phyloP scores from a whole-genome alignment of 2,113 vertebrate genomes.

The Protobothrops mucrosquamatus region DNA sequence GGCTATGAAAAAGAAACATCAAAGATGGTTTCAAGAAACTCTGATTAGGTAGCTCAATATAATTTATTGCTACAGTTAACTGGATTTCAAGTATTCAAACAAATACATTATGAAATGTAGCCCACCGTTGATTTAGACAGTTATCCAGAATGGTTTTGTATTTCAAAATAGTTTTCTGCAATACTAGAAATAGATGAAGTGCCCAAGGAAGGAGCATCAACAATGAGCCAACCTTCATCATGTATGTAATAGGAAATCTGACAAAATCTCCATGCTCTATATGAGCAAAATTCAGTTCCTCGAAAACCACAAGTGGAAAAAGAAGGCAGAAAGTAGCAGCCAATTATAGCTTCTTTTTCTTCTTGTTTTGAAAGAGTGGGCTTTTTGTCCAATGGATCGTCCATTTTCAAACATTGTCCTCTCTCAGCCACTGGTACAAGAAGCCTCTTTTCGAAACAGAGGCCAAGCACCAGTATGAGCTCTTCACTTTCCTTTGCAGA shows the following conservation, averaged over 20 bases:
- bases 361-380: not conserved
- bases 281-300: not conserved
- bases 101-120: not conserved
- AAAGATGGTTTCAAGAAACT: not conserved
- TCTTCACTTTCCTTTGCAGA: not conserved
- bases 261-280: not conserved
- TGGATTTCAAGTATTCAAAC: slow-evolving; percentile 39
- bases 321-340: not conserved
- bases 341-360: not conserved
- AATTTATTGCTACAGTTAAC: slow-evolving; percentile 60
- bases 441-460: not conserved
- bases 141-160: not conserved
- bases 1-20: not conserved
- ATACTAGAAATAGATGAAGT: not conserved
- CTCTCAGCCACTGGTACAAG: not conserved
- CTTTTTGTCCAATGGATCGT: not conserved
- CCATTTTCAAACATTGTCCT: not conserved
- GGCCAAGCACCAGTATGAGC: not conserved
- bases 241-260: not conserved
- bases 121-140: not conserved
- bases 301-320: not conserved
- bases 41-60: slow-evolving; percentile 13
- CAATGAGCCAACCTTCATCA: not conserved
- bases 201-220: not conserved
- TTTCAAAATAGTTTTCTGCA: not conserved